These are phyloP conservation scores for Sebastes taczanowskii DNA, from an alignment of 2,797 vertebrate genomes.

Conservation along the genomic window DNA sequence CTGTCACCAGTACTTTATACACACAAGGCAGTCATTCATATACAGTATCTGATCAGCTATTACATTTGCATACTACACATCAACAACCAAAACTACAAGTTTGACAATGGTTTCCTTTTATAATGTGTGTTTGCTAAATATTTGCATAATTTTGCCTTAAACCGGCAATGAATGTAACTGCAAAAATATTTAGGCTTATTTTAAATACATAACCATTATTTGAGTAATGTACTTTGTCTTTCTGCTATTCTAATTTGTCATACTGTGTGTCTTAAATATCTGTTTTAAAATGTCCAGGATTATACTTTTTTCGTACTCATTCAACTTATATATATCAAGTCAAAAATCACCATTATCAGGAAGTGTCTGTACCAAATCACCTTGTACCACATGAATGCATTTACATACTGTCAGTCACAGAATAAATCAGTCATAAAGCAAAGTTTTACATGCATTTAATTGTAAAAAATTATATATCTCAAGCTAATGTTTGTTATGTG, in stretches of 20 bases:
- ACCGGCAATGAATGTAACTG: constrained; percentile 1
- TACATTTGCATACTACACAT: not conserved
- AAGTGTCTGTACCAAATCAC: constrained; percentile 17
- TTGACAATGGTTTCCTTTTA: not conserved
- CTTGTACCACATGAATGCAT: constrained; percentile 18
- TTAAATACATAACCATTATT: not conserved
- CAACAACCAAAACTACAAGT: not conserved
- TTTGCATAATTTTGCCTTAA: not conserved
- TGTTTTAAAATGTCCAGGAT: not conserved
- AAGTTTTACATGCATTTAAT: not conserved
- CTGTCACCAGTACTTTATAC: not conserved
- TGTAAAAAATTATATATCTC: not conserved
- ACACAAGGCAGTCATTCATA: not conserved
- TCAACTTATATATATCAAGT: not conserved
- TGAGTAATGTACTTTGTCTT: not conserved
- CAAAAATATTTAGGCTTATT: not conserved
- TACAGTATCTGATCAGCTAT: not conserved
- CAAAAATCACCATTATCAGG: not conserved
- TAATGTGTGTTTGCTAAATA: not conserved
- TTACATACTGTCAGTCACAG: not conserved
- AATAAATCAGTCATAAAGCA: constrained; percentile 36
- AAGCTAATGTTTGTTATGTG: not conserved
- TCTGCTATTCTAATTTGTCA: constrained; percentile 1
- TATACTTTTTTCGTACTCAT: not conserved
- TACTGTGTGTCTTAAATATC: not conserved